These are phyloP conservation scores for Eupithecia tripunctaria DNA, from an alignment of 2,888 invertebrate species.

Conservation along the genomic window DNA sequence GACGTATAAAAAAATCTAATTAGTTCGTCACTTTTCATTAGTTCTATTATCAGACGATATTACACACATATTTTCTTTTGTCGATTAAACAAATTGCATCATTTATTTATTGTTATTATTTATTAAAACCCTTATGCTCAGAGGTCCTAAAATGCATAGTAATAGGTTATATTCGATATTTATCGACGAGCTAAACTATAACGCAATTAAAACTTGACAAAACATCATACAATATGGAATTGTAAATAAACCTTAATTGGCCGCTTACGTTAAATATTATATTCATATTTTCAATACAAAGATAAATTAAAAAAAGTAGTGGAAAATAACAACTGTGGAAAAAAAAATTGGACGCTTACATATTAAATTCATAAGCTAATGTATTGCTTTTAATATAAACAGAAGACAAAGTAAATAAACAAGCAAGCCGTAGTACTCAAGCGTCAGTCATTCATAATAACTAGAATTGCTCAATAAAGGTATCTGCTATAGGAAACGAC, in stretches of 20 bases:
- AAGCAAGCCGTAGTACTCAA: not conserved
- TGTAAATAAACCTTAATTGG: too few species aligned
- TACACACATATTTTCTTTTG: too few species aligned
- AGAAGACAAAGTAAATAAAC: not conserved
- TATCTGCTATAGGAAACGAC: constrained; percentile 55
- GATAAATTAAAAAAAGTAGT: too few species aligned
- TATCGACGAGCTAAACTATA: not conserved
- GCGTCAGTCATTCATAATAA: constrained; percentile 24
- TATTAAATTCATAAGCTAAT: not conserved
- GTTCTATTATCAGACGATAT: too few species aligned
- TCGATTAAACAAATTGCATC: too few species aligned
- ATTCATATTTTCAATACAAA: too few species aligned
- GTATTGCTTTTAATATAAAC: not conserved
- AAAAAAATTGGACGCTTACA: not conserved
- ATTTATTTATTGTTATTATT: too few species aligned
- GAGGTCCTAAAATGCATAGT: not conserved
- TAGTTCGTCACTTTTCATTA: too few species aligned
- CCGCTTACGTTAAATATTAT: too few species aligned
- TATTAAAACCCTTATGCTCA: too few species aligned
- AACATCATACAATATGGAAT: not conserved
- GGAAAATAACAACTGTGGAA: not conserved
- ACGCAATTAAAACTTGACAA: too few species aligned
- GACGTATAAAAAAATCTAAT: too few species aligned
- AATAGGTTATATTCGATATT: not conserved
- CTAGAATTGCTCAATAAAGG: constrained; percentile 43